Evolutionary conservation across 2,113 vertebrate genomes (phyloP).

Genomic region (human): DNA sequence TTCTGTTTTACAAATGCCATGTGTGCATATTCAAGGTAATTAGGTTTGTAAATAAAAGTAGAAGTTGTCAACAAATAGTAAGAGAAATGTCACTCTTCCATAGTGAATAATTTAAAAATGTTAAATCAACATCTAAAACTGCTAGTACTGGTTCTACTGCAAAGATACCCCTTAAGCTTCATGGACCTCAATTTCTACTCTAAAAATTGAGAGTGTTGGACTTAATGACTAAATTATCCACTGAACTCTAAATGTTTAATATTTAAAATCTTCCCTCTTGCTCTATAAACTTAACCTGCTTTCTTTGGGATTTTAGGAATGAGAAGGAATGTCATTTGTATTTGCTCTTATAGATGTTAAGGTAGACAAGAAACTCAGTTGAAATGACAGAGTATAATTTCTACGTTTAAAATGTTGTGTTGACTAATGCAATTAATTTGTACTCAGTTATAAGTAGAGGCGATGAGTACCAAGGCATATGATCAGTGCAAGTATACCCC

Average conservation of each 20-base stretch:
- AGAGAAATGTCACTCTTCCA: background rate
- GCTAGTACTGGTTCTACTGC: background rate
- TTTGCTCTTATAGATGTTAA: background rate
- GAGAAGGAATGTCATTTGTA: background rate
- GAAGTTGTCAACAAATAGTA: background rate
- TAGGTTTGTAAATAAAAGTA: background rate
- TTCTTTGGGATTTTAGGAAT: background rate
- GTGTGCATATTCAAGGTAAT: background rate
- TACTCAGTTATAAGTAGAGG: background rate
- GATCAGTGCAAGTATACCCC: background rate
- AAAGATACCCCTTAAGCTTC: background rate
- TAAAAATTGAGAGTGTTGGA: background rate
- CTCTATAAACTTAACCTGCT: background rate
- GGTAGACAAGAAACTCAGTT: background rate
- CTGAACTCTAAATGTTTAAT: background rate
- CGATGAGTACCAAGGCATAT: background rate
- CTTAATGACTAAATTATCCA: background rate
- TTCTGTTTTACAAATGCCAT: constrained; percentile 5
- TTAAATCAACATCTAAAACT: background rate
- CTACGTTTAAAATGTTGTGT: background rate
- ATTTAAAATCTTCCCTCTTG: background rate
- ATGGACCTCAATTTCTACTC: background rate
- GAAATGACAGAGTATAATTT: background rate
- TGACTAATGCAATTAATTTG: constrained; percentile 18
- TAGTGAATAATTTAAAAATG: background rate